phyloP scores from a whole-genome alignment of 2,797 vertebrate genomes.

The Eupleurogrammus muticus region DNA sequence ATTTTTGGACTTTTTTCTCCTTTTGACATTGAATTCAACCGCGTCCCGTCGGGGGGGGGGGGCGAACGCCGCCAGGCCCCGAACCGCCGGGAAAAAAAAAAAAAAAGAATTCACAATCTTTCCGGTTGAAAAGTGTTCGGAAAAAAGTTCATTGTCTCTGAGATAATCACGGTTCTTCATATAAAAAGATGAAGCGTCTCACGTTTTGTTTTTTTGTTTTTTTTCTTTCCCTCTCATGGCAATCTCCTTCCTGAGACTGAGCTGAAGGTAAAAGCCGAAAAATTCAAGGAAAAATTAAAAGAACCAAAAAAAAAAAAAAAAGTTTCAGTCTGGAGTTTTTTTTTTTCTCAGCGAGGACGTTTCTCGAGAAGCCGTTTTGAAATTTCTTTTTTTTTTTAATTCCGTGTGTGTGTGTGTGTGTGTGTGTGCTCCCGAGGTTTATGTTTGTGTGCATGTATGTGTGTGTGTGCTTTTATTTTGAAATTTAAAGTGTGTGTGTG shows the following conservation, averaged over 20 bases:
- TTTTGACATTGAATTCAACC: slow-evolving; percentile 69
- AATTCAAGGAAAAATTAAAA: no score
- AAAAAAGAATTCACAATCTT: slow-evolving; percentile 74
- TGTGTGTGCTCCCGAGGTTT: slow-evolving; percentile 38
- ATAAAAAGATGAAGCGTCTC: slow-evolving; percentile 77
- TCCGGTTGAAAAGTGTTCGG: slow-evolving; percentile 72
- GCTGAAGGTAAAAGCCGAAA: slow-evolving; percentile 73
- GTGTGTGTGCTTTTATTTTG: background rate
- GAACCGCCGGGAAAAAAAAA: slow-evolving; percentile 68
- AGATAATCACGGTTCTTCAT: slow-evolving; percentile 75
- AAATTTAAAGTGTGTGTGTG: background rate
- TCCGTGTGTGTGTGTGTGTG: slow-evolving; percentile 59
- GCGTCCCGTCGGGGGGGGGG: slow-evolving; percentile 58
- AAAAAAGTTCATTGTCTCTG: slow-evolving; percentile 77
- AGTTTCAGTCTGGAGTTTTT: slow-evolving; percentile 68
- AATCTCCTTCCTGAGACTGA: slow-evolving; percentile 86
- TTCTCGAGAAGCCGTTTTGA: slow-evolving; percentile 59
- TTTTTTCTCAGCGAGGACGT: slow-evolving; percentile 50
- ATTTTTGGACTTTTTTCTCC: slow-evolving; percentile 76
- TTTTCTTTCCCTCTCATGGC: slow-evolving; percentile 72
- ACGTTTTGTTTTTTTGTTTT: no score
- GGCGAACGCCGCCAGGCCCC: slow-evolving; percentile 47
- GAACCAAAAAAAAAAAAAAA: slow-evolving; percentile 68
- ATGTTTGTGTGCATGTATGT: slow-evolving; percentile 38
- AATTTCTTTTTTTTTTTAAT: slow-evolving; percentile 62